Evolutionary conservation across 2,113 vertebrate species (phyloP).

Genomic region (Meriones unguiculatus): DNA sequence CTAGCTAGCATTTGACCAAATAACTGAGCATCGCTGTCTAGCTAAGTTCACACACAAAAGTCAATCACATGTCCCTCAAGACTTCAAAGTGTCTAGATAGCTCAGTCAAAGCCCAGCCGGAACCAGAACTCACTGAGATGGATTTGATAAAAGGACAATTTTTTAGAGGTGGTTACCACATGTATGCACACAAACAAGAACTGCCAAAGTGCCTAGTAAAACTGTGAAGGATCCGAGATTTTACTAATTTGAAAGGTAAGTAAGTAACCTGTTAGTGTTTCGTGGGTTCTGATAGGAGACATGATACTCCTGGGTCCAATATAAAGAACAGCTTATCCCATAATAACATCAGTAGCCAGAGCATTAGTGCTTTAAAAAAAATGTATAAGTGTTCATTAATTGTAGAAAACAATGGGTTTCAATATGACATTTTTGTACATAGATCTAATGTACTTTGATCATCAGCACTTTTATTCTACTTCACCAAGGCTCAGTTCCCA

Average conservation of each 20-base stretch:
- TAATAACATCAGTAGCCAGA: background rate
- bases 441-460: background rate
- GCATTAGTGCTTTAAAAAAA: background rate
- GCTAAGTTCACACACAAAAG: background rate
- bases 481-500: background rate
- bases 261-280: background rate
- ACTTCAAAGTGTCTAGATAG: background rate
- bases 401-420: background rate
- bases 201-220: background rate
- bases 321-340: background rate
- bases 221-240: background rate
- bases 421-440: background rate
- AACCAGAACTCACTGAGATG: constrained; percentile 34
- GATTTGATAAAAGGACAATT: background rate
- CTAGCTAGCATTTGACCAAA: background rate
- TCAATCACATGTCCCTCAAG: background rate
- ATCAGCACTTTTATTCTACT: background rate
- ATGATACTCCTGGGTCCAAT: background rate
- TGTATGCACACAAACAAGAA: background rate
- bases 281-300: background rate
- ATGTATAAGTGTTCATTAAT: background rate
- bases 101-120: background rate
- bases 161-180: background rate
- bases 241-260: background rate
- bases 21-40: background rate